Evolutionary conservation across 2,888 invertebrate species (phyloP), one percentile per base, ranked within the genome.

Genomic region (Chalcosyrphus nemorum): DNA sequence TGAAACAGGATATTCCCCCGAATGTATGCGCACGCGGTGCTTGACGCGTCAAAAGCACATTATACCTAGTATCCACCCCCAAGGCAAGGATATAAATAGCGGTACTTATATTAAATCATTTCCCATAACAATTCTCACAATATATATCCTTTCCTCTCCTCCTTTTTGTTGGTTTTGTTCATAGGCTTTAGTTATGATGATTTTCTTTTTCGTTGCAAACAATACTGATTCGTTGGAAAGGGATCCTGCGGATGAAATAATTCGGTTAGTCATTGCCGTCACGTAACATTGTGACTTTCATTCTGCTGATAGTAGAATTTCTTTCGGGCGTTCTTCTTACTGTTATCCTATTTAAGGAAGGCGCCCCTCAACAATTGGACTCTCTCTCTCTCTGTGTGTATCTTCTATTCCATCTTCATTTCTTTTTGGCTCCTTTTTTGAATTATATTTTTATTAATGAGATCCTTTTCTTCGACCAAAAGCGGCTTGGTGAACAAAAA

Each of bases 231-330:
- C 56, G 45, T 54, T 27, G 11, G n/a, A 17, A 11, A 6, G 29
- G n/a, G 19, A 15, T 6, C 19, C 19, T 32, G 19, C 47, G 57
- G 13, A 47, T 38, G 24, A 59, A 50, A 57, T 59, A 71, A 59
- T 59, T 57, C 57, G 47, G 45, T 59, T 57, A 70, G 70, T 70
- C 70, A 70, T 57, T 57, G 70, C 57, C 45, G 35, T 70, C 57
- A 70, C 70, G 70, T 71, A 57, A 35, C 13, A 47, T 50, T 70
- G 70, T 47, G 38, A 17, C 24, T 47, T n/a, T 50, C 32, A 35
- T 59, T 70, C 24, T 7, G 43, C 43, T 56, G 38, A 50, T 52
- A 35, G 6, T 43, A 9, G 4, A 32, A 17, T 29, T 54, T n/a
- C n/a, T n/a, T 52, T 52, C 0, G 17, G 56, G 3, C 11, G 0